phyloP scores from a whole-genome alignment of 2,113 vertebrate genomes.

The Atlantisia rogersi region DNA sequence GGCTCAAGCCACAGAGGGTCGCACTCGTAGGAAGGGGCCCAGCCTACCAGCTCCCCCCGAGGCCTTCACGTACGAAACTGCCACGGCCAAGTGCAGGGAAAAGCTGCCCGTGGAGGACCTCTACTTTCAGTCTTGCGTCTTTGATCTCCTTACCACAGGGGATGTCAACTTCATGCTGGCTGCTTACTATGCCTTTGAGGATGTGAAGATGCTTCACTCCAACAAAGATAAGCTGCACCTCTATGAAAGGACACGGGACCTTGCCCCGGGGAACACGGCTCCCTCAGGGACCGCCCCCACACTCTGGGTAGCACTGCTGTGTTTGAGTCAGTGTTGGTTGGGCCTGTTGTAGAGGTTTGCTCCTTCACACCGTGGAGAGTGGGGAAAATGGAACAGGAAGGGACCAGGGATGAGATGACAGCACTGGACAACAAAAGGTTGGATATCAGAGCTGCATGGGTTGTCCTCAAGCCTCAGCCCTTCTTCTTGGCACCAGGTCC shows the following conservation, averaged over 20 bases:
- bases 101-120: constrained; percentile 94
- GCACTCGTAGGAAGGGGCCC: constrained; percentile 26
- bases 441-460: background rate
- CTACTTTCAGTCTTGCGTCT: constrained; percentile 97
- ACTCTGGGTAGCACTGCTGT: constrained; percentile 55
- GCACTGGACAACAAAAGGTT: background rate
- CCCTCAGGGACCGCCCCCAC: background rate
- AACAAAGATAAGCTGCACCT: constrained; percentile 92
- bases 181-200: constrained; percentile 96
- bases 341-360: constrained; percentile 70
- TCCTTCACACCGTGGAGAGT: background rate
- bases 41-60: background rate
- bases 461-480: background rate
- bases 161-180: constrained; percentile 97
- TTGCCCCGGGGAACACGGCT: constrained; percentile 28
- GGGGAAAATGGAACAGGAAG: background rate
- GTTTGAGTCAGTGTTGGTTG: constrained; percentile 74
- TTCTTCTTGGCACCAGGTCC: background rate
- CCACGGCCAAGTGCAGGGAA: constrained; percentile 91
- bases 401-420: background rate
- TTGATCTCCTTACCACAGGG: constrained; percentile 93
- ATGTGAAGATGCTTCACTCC: constrained; percentile 94
- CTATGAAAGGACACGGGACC: constrained; percentile 83
- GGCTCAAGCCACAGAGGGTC: constrained; percentile 65
- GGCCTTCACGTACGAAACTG: constrained; percentile 86